These are phyloP conservation scores for Oenanthe melanoleuca DNA, from an alignment of 2,113 vertebrate genomes.

Conservation along the genomic window DNA sequence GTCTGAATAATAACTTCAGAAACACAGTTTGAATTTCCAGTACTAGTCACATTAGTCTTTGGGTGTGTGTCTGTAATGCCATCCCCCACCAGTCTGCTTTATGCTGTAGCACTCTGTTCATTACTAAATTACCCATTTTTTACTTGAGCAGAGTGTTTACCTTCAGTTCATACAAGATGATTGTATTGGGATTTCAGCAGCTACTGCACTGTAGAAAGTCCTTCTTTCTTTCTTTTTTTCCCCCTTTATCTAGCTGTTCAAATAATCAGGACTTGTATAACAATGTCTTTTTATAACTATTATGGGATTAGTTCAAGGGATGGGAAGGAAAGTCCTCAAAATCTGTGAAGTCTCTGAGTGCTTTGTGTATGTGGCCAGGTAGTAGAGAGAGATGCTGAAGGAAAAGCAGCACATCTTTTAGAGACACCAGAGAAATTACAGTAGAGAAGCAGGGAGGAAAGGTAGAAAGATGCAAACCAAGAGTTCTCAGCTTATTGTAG, in stretches of 20 bases:
- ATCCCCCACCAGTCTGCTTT: background rate
- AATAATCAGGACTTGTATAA: background rate
- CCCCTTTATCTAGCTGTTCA: background rate
- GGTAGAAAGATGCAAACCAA: background rate
- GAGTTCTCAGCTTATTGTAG: background rate
- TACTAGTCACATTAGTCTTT: background rate
- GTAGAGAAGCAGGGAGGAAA: background rate
- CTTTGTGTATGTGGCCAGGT: background rate
- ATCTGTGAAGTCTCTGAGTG: background rate
- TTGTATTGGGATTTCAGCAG: background rate
- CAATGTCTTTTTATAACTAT: background rate
- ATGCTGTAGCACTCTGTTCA: background rate
- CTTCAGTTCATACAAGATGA: background rate
- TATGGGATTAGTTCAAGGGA: background rate
- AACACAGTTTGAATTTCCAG: background rate
- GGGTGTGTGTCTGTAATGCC: background rate
- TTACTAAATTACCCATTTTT: background rate
- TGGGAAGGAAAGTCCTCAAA: background rate
- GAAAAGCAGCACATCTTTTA: background rate
- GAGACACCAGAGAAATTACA: background rate
- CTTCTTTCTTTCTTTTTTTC: accelerated
- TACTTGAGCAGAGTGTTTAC: background rate
- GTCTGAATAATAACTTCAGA: background rate
- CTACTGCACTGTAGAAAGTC: background rate
- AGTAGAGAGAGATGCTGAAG: background rate